Percentiles rank a stretch among this genome's conserved stretches.
These are phyloP conservation scores for Drosophila truncata DNA, from an alignment of 1,140 invertebrate species.

Conservation along the genomic window DNA sequence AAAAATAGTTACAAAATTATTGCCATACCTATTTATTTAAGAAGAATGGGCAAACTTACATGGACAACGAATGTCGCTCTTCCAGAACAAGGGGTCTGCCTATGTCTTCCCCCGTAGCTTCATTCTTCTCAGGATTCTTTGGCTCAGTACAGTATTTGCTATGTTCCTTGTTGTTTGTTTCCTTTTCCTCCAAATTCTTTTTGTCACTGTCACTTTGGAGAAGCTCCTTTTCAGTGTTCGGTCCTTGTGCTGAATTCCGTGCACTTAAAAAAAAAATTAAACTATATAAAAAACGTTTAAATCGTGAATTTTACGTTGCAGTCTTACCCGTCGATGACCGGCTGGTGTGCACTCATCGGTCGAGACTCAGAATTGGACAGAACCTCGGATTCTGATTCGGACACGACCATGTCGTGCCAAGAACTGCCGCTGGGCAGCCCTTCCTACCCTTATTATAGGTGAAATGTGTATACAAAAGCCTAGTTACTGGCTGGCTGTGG, in stretches of 20 bases:
- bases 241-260: background rate
- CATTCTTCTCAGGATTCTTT: background rate
- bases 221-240: background rate
- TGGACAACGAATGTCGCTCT: constrained; percentile 58
- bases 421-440: constrained; percentile 32
- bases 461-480: constrained; percentile 26
- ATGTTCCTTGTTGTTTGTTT: background rate
- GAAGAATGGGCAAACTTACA: constrained; percentile 23
- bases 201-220: background rate
- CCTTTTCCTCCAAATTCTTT: background rate
- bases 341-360: constrained; percentile 23
- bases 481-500: constrained; percentile 4
- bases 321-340: constrained; percentile 21
- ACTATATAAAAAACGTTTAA: background rate
- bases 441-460: constrained; percentile 10
- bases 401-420: constrained; percentile 49
- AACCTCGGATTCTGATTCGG: constrained; percentile 26
- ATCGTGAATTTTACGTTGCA: background rate
- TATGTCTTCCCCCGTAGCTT: constrained; percentile 11
- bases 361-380: constrained; percentile 14
- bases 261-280: background rate
- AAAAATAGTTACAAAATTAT: background rate
- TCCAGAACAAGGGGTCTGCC: constrained; percentile 56
- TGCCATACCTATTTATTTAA: background rate
- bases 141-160: background rate